Percentiles rank a stretch among this genome's conserved stretches.
Conservation (phyloP, 2,113 vertebrate genomes). For the Anser cygnoides region DNA sequence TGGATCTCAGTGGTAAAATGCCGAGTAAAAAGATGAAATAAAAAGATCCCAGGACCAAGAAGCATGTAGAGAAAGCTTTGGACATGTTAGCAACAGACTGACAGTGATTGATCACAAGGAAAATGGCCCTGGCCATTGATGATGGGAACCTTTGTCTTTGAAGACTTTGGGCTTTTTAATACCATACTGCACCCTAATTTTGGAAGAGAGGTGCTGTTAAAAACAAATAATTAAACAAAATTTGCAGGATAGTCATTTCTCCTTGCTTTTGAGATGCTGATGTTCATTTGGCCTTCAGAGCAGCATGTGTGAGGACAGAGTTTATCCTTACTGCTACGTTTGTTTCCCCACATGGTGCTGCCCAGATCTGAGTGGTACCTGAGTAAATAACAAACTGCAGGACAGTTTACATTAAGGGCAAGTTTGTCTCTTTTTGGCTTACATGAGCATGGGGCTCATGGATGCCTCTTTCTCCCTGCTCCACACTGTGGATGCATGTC, state of each 20-base stretch:
- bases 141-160: not conserved
- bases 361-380: not conserved
- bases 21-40: not conserved
- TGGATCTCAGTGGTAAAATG: not conserved
- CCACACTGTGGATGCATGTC: rapidly evolving
- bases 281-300: not conserved
- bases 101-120: not conserved
- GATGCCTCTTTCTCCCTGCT: not conserved
- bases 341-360: not conserved
- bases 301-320: not conserved
- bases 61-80: not conserved
- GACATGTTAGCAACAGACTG: not conserved
- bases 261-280: not conserved
- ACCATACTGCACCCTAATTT: not conserved
- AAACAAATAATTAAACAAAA: not conserved
- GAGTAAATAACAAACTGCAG: not conserved
- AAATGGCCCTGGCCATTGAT: not conserved
- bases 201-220: too few species aligned
- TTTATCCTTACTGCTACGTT: not conserved
- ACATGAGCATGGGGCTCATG: not conserved
- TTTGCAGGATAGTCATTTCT: not conserved
- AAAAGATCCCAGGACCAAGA: not conserved
- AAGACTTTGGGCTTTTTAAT: not conserved
- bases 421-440: not conserved
- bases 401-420: not conserved